Evolutionary conservation across 92 coral and sea anemone species (phyloP), one percentile per base, ranked within the genome.

Genomic region (Porites evermanni): DNA sequence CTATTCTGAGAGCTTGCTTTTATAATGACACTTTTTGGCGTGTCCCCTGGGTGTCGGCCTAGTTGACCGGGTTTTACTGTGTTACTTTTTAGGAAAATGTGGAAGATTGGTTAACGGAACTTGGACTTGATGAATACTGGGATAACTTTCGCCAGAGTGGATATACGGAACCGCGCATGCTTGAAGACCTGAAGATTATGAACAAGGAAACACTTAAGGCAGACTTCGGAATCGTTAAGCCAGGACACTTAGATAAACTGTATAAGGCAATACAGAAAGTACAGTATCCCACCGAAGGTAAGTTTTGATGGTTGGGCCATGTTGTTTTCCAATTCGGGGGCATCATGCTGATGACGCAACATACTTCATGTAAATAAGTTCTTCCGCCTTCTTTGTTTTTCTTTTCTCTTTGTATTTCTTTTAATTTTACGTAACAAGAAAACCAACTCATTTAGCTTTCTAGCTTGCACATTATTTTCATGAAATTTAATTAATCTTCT

Each of bases 101-200:
- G 1, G 90, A 87, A 56, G 92, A 82, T 12, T 96, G 99, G 99
- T 84, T 96, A 8, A 82, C 84, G 1, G 95, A 91, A 5, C 82
- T 96, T n/a, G 96, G 98, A 11, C 93, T 96, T 20, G 94, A 79
- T 63, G 95, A 93, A 64, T 96, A 96, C 84, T 91, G 98, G 96
- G 74, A 69, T n/a, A 63, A 74, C 68, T 96, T 96, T 82, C 78
- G 84, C 21, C 83, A 83, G 50, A 94, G 92, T 68, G 87, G 95
- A 44, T 95, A 93, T 80, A 92, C 94, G 13, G 98, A 93, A 69
- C 93, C 99, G 13, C 89, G 89, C 47, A 95, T 88, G 84, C 84
- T 96, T 71, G 99, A 96, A 85, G 99, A 95, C 72, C 88, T 96
- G 14, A 96, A 95, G 61, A 72, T 85, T 19, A 94, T 95, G 95